Evolutionary conservation across 2,888 invertebrate genomes (phyloP).

Genomic region (Coecobrya sp.): DNA sequence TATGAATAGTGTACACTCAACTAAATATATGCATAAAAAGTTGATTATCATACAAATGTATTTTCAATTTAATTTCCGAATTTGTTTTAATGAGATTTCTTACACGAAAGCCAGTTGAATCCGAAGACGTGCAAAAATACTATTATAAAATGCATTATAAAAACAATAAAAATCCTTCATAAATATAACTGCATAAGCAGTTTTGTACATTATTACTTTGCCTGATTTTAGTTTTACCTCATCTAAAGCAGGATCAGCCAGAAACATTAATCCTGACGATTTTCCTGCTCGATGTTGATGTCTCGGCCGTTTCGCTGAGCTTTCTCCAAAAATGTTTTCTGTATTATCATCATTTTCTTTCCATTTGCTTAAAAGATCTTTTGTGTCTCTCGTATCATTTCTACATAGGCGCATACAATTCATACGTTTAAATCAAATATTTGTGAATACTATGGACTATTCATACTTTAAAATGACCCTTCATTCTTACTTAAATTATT

Average conservation of each 20-base stretch:
- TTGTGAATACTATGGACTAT: neutral
- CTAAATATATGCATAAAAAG: constrained; percentile 40
- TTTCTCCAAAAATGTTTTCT: constrained; percentile 58
- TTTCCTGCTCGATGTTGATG: constrained; percentile 83
- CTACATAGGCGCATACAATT: constrained; percentile 41
- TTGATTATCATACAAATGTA: neutral
- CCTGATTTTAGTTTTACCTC: constrained; percentile 57
- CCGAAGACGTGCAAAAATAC: constrained; percentile 84
- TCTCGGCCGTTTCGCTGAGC: constrained; percentile 61
- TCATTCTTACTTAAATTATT: neutral
- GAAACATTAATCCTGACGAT: constrained; percentile 81
- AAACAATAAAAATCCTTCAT: neutral
- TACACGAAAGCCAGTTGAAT: constrained; percentile 83
- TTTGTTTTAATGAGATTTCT: neutral
- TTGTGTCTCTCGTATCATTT: constrained; percentile 74
- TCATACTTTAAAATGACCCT: neutral
- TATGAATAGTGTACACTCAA: constrained; percentile 76
- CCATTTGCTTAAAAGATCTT: constrained; percentile 71
- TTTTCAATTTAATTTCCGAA: no score
- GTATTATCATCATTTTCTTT: constrained; percentile 57
- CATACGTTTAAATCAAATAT: neutral
- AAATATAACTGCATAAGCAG: no score
- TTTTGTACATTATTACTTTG: neutral
- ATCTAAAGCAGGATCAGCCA: constrained; percentile 82
- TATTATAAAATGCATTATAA: neutral